Evolutionary conservation across 2,888 invertebrate genomes (phyloP).

Genomic region (Eristalis intricaria): DNA sequence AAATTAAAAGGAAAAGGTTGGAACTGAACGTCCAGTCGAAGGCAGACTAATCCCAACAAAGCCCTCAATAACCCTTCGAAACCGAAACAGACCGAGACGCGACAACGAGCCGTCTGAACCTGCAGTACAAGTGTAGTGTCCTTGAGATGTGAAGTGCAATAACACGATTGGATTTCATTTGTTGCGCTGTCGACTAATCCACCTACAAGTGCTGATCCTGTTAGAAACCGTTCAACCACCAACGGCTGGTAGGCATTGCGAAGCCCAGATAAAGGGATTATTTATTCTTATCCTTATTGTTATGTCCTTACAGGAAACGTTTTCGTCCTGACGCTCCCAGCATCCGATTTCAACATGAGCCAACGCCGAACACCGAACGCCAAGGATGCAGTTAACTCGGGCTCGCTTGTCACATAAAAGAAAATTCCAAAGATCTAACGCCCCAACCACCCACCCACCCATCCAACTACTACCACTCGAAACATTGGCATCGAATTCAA

Average conservation of each 20-base stretch:
- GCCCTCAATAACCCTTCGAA: background rate
- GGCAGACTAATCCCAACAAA: background rate
- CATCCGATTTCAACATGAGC: slow-evolving; percentile 55
- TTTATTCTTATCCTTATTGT: slow-evolving; percentile 39
- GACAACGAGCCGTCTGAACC: background rate
- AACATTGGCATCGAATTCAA: slow-evolving; percentile 58
- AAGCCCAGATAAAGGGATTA: slow-evolving; percentile 52
- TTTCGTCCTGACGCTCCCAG: slow-evolving; percentile 23
- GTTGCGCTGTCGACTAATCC: background rate
- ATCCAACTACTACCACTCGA: background rate
- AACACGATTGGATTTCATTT: background rate
- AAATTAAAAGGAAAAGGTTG: background rate
- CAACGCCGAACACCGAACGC: slow-evolving; percentile 12
- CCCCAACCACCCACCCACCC: background rate
- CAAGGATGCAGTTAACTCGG: slow-evolving; percentile 36
- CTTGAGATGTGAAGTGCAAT: background rate
- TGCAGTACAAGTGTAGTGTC: background rate
- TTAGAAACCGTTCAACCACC: background rate
- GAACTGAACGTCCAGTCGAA: background rate
- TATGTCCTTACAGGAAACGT: slow-evolving; percentile 14
- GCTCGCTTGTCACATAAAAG: slow-evolving; percentile 29
- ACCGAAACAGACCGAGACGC: background rate
- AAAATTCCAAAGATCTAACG: slow-evolving; percentile 10
- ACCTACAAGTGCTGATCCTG: background rate
- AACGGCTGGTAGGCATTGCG: slow-evolving; percentile 21